Base-by-base conservation (phyloP, 2,113 vertebrate genomes). In the Lophochroa leadbeateri region DNA sequence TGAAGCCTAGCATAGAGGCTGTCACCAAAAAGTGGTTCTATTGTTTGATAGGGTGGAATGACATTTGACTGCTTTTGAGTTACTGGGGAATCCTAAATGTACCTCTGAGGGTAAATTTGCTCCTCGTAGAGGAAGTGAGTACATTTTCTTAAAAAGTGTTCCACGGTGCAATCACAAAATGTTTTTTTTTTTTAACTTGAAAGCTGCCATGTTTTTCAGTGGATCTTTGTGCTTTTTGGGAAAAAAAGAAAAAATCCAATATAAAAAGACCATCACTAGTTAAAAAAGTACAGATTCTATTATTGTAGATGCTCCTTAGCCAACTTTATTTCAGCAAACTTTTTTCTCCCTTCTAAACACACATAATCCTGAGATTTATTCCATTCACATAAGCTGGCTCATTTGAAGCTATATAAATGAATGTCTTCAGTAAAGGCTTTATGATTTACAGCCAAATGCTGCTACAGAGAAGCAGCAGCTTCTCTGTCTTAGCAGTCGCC, bases 331-430 rank as follows among this genome's bases (percentile, higher is more conserved):
- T 92, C 44, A 1, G 27, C 55, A 81, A 37, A 86, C 5, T 63
- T 86, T 91, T 89, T 89, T 79, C 41, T 53, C 20, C 37, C 13
- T 81, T 95, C 63, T 69, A 85, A 86, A 71, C 33, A 6, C 19
- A 75, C 17, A 39, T 72, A 92, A 79, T 81, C 24, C 61, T 86
- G 29, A 78, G 29, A 91, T 95, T 79, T 91, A 92, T 91, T 94
- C 65, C 13, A 13, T 71, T 89, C 55, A 64, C 37, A 57, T 64
- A 79, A 79, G 10, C 29, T 64, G 47, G 44, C 53, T 89, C 50
- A 68, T 78, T 92, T 90, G 70, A 91, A 90, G 47, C 4, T 4
- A 68, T 53, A 63, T 63, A 88, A 91, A 87, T 44, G 3, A 87
- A 61, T 79, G 24, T 86, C 39, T 69, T 85, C 0, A 1, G 47